A percentile compares a stretch with the other conserved stretches of the same genome.
Evolutionary conservation across 2,888 invertebrate genomes (phyloP).

Genomic region (Dasysyrphus tricinctus): DNA sequence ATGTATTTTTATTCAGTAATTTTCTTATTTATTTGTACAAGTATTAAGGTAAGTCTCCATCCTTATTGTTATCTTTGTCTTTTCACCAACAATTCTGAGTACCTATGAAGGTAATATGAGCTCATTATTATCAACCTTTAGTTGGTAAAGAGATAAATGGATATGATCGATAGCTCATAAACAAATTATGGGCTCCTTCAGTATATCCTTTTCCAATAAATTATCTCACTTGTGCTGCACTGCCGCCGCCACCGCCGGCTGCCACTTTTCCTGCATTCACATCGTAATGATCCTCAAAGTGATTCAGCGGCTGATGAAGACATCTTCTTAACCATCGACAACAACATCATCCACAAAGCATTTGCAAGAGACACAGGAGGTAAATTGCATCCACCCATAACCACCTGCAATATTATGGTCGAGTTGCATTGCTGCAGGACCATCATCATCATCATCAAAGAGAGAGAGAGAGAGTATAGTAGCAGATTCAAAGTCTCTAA

Average conservation of each 20-base stretch:
- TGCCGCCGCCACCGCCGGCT: neutral
- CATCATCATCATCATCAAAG: neutral
- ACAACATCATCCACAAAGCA: conserved; percentile 55
- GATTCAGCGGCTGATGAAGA: conserved; percentile 63
- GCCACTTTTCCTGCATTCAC: neutral
- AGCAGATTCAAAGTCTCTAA: conserved; percentile 55
- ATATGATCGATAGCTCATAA: conserved; percentile 70
- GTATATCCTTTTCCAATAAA: conserved; percentile 63
- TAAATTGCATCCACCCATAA: conserved; percentile 56
- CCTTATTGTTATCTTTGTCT: no score
- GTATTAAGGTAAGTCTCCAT: no score
- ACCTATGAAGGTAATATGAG: neutral
- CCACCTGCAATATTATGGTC: conserved; percentile 58
- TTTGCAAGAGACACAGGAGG: conserved; percentile 64
- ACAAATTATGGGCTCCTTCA: conserved; percentile 64
- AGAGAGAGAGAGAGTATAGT: conserved; percentile 6
- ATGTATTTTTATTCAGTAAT: no score
- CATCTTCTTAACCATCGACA: conserved; percentile 57
- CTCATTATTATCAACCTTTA: conserved; percentile 3
- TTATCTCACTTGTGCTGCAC: conserved; percentile 41
- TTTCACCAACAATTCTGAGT: neutral
- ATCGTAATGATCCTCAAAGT: conserved; percentile 67
- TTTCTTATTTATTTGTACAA: no score
- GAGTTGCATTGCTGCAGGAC: conserved; percentile 38
- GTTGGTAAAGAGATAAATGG: conserved; percentile 18